Evolutionary conservation across 2,113 vertebrate species (phyloP), one percentile per base, ranked within the genome.

Genomic region (Nerophis lumbriciformis): DNA sequence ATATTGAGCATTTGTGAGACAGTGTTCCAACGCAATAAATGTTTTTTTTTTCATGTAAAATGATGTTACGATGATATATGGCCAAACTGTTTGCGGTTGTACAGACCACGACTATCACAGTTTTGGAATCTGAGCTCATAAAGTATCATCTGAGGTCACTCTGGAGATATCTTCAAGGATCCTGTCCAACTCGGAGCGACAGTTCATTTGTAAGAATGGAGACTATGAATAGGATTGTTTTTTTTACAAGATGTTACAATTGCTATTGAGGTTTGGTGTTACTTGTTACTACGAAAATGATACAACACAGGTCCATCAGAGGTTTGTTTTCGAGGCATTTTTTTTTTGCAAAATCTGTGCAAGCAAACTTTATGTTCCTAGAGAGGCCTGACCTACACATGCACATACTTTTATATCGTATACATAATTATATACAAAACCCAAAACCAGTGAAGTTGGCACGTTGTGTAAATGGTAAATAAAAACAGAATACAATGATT

Each of bases 41-140:
- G 39, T 8, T 42, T 42, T 8, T 42, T 28, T 28, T 28, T 42
- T 8, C 5, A 42, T 48, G 48, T 48, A 48, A 48, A 48, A 15
- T 48, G 6, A 6, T 15, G 6, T 6, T 48, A 48, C 7, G 5
- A n/a, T 48, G 48, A 6, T 15, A 6, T 6, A n/a, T 14, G n/a
- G 7, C 81, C 89, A 84, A 93, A 95, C 94, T 99, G 95, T 79
- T 99, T 99, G 73, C 94, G 90, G 82, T 98, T 98, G 87, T 96
- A 98, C 51, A 93, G 85, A 69, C 95, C 95, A 0, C 90, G 85
- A 74, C 90, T 93, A 92, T 98, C 95, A n/a, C 97, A 99, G 90
- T 98, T 99, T 67, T 96, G 97, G 80, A 98, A 97, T 47, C 94
- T 94, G 74, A 98, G 88, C 53, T 88, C 90, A 21, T 98, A 97